Evolutionary conservation across 1,140 invertebrate genomes (phyloP), one percentile per base, ranked within the genome.

Genomic region (Cyclina sinensis): DNA sequence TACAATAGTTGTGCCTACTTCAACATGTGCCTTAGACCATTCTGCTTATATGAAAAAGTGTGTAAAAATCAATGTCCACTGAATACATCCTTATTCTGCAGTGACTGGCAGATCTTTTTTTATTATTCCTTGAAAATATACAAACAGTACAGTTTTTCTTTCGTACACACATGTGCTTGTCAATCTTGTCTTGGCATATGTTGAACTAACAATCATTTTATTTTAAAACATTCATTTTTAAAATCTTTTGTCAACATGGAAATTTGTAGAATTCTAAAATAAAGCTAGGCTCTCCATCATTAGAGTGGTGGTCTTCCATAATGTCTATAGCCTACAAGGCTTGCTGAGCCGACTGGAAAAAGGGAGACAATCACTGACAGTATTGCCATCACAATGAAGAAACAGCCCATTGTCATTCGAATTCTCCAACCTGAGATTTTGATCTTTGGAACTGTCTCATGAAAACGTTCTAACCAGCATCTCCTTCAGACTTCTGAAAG

Each of bases 401-500:
- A 88, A 46, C 86, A 82, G n/a, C 79, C 79, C 51, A 88, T 82
- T 21, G 86, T 88, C 43, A 88, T 43, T n/a, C 86, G 37, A 4
- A 88, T 83, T 43, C 80, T 68, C 86, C 80, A 82, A 46, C 86
- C 39, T 12, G 86, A 88, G 0, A 88, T 82, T n/a, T 59, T 70
- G 24, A 88, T 24, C 51, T 83, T 74, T 21, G 86, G 86, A 30
- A 88, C 32, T 3, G n/a, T 62, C 18, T 82, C 79, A 24, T 76
- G 54, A 30, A 74, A 82, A 27, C 65, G 46, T n/a, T 88, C 57
- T 12, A n/a, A 73, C 0, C 11, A 88, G 24, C 51, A 88, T 73
- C 54, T 88, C 86, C n/a, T 82, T 88, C 27, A 88, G 51, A 24
- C 79, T 83, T 68, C 86, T 88, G 79, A 21, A 88, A 88, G 18